Evolutionary conservation across 2,113 vertebrate genomes (phyloP).

Genomic region (Notiomystis cincta): DNA sequence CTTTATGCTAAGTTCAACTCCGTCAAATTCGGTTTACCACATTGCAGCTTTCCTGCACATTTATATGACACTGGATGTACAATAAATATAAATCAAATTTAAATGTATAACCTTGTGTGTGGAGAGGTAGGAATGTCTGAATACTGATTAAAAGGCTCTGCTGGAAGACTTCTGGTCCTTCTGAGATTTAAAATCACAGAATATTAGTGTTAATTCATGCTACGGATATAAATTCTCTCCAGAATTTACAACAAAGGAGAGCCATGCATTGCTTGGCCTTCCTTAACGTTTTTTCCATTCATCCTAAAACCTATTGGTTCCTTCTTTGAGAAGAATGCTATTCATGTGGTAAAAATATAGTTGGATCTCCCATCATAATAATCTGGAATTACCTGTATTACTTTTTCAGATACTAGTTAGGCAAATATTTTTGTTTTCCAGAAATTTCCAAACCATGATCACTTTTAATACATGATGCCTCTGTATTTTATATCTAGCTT

Average conservation of each 20-base stretch:
- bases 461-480: background rate
- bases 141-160: background rate
- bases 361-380: background rate
- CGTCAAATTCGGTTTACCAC: background rate
- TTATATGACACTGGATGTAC: background rate
- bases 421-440: background rate
- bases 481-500: background rate
- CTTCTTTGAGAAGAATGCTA: background rate
- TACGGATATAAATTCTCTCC: background rate
- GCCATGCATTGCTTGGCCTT: background rate
- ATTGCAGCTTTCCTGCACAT: background rate
- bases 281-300: background rate
- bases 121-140: background rate
- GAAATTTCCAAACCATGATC: background rate
- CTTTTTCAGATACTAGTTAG: background rate
- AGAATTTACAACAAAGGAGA: background rate
- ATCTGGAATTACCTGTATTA: background rate
- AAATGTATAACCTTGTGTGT: background rate
- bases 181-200: background rate
- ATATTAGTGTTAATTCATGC: background rate
- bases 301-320: accelerated
- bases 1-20: background rate
- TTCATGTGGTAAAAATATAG: background rate
- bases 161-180: background rate
- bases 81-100: background rate